A percentile compares a stretch with the other conserved stretches of the same genome.
These are phyloP conservation scores for Ryuthela nishihirai DNA, from an alignment of 2,888 invertebrate species.

Conservation along the genomic window DNA sequence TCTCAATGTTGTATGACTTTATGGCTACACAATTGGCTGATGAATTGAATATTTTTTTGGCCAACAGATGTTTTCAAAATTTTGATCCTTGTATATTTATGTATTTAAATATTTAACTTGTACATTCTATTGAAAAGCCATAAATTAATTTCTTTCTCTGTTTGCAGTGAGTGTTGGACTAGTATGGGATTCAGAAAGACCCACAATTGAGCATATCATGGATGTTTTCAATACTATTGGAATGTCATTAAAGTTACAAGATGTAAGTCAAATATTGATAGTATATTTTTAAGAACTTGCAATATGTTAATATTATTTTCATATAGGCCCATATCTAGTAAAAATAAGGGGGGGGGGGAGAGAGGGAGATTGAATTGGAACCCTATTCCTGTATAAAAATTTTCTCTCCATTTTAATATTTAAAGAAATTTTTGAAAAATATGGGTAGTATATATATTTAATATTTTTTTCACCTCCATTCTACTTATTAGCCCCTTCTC, in stretches of 20 bases:
- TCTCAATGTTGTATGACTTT: neutral
- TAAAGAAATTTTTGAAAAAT: too few relatives aligned
- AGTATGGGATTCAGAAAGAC: slow-evolving; percentile 93
- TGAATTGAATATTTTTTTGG: neutral
- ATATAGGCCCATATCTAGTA: too few relatives aligned
- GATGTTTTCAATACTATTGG: slow-evolving; percentile 85
- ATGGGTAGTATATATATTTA: too few relatives aligned
- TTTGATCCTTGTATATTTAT: neutral
- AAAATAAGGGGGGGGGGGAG: too few relatives aligned
- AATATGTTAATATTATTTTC: too few relatives aligned
- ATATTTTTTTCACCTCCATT: too few relatives aligned
- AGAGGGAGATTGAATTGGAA: too few relatives aligned
- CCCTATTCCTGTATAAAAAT: too few relatives aligned
- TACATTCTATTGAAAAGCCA: neutral
- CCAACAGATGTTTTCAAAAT: neutral
- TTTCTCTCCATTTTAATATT: too few relatives aligned
- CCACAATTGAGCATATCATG: slow-evolving; percentile 84
- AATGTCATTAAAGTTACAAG: slow-evolving; percentile 73
- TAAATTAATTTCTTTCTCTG: neutral
- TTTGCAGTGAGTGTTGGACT: slow-evolving; percentile 82
- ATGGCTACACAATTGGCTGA: neutral
- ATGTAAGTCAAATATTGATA: slow-evolving; percentile 59
- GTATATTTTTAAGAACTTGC: too few relatives aligned
- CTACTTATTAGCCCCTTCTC: too few relatives aligned
- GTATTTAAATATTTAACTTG: neutral